Base-by-base conservation (phyloP, 2,888 invertebrate genomes). In the Plagodis pulveraria region DNA sequence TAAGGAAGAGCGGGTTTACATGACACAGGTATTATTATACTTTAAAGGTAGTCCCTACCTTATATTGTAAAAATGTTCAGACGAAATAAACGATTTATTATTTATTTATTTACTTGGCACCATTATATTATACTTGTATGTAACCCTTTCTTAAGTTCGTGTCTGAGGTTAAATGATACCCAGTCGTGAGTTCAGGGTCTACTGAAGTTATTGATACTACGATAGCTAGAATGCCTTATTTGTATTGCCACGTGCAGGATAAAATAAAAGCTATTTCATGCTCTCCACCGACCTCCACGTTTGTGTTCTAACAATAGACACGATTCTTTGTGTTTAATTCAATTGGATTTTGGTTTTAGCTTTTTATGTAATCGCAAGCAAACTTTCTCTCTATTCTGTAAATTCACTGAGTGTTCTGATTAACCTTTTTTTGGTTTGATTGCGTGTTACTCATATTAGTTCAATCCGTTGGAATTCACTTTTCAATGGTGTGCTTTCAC, bases 341-440 rank as follows among this genome's bases (percentile, higher is more conserved):
- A 68, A 63, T 66, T 67, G 59, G 63, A 69, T 65, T 56, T 48
- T 70, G 66, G 66, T 74, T 77, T 76, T 77, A 75, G 66, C 77
- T 79, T 73, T 78, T 74, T 74, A 73, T 67, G 71, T 75, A 75
- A 76, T 73, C 65, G 72, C 73, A 72, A 73, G 70, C 72, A 73
- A 72, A 83, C 84, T 85, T 84, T 88, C 87, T 83, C 84, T 84
- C 69, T 75, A 79, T 85, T 86, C 79, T 80, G 78, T 77, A 76
- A 81, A 81, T 77, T 78, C 77, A 70, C 66, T 74, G 76, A 74
- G 71, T 71, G 78, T 74, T 81, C 78, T 80, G 76, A 82, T 83
- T 82, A 82, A 73, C 78, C 81, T 73, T 80, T 72, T 70, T 63
- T 61, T 40, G 8, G 46, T 62, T 66, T 60, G 52, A 60, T 66